These are phyloP conservation scores for Tetramorium bicarinatum DNA, from an alignment of 2,888 invertebrate genomes.

Conservation along the genomic window DNA sequence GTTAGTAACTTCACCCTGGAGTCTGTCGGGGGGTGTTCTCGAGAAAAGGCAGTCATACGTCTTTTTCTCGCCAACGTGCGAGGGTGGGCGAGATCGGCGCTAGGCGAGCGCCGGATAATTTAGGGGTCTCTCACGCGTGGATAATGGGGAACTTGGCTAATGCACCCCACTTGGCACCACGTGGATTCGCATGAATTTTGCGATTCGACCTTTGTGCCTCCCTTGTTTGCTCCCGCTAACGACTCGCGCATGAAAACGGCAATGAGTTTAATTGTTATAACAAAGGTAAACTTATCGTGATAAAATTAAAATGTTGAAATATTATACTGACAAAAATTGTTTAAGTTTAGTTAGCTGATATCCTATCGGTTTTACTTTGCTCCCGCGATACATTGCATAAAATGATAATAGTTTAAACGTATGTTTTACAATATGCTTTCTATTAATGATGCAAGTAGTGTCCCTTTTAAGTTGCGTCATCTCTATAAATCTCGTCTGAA, in stretches of 20 bases:
- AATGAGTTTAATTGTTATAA: slow-evolving; percentile 12
- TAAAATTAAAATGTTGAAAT: background rate
- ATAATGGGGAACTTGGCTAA: slow-evolving; percentile 85
- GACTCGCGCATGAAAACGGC: slow-evolving; percentile 34
- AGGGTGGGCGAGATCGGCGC: slow-evolving; percentile 74
- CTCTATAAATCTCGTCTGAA: slow-evolving; percentile 32
- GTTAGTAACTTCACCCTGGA: slow-evolving; percentile 64
- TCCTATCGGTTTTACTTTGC: background rate
- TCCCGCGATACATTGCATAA: background rate
- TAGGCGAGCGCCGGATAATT: slow-evolving; percentile 84
- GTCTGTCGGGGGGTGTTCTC: slow-evolving; percentile 67
- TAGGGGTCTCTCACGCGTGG: slow-evolving; percentile 85
- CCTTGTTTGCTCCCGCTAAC: slow-evolving; percentile 42
- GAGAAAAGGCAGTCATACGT: slow-evolving; percentile 81
- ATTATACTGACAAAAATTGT: background rate
- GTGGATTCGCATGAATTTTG: slow-evolving; percentile 80
- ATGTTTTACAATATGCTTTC: background rate
- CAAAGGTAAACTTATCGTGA: background rate
- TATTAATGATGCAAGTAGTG: background rate
- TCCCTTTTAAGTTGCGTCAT: background rate
- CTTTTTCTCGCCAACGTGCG: slow-evolving; percentile 84
- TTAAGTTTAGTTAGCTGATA: background rate
- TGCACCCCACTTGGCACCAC: slow-evolving; percentile 85
- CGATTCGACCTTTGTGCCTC: slow-evolving; percentile 60
- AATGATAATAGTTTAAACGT: background rate